phyloP scores from a whole-genome alignment of 2,113 vertebrate species.

The Callipepla californica region DNA sequence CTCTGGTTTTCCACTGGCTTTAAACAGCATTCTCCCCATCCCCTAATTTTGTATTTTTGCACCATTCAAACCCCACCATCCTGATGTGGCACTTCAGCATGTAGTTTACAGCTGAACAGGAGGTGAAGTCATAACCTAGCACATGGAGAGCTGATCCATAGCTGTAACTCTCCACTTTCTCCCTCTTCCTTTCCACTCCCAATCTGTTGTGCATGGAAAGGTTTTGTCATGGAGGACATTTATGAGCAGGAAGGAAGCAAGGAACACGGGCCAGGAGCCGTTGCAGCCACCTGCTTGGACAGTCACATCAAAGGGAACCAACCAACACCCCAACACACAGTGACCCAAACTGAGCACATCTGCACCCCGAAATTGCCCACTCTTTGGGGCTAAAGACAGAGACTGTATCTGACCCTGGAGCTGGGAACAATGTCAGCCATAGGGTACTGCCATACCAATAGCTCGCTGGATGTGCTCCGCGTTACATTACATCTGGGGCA shows the following conservation, averaged over 20 bases:
- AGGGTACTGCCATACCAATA: constrained; percentile 23
- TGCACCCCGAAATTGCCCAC: accelerated
- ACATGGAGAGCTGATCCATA: accelerated
- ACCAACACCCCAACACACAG: accelerated
- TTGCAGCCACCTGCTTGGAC: constrained; percentile 6
- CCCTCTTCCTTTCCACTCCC: neutral
- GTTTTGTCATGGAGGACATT: constrained; percentile 24
- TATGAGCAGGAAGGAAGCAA: neutral
- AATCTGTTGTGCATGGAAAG: neutral
- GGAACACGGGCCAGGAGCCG: neutral
- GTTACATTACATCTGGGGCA: constrained; percentile 8
- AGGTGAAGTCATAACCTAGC: neutral
- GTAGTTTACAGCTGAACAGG: neutral
- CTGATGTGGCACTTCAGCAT: neutral
- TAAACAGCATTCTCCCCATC: neutral
- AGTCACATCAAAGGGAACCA: neutral
- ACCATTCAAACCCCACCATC: neutral
- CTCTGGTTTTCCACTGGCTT: accelerated
- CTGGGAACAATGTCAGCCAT: neutral
- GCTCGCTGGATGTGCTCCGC: constrained; percentile 24
- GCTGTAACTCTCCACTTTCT: neutral
- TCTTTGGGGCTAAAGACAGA: neutral
- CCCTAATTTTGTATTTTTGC: neutral
- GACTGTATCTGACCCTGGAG: neutral
- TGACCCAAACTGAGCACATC: neutral